Evolutionary conservation across 2,888 invertebrate genomes (phyloP), one percentile per base, ranked within the genome.

Genomic region (Nebria brevicollis): DNA sequence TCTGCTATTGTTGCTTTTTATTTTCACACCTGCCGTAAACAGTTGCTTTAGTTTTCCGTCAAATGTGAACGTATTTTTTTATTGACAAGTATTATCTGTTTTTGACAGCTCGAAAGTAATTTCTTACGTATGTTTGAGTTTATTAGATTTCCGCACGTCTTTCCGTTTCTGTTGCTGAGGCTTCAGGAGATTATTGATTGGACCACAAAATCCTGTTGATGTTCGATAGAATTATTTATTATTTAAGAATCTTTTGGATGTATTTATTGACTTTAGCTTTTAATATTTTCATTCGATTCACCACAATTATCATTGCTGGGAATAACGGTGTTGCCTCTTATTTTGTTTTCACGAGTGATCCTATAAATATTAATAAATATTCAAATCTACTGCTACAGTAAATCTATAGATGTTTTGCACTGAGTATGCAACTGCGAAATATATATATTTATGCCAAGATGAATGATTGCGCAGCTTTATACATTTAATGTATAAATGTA

Each of bases 81-180:
- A 78, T 78, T 78, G 78, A 74, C 78, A 73, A 66, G 13, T 15
- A 78, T 78, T 78, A 73, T 78, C 78, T 78, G 78, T 72, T 73
- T 78, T 73, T 78, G 78, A 78, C 78, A 73, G 78, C n/a, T 64
- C 64, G 13, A 42, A 41, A 26, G 73, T 78, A 78, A 78, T 73
- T 73, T 41, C 4, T 20, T n/a, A 15, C 43, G 41, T n/a, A 73
- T 26, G 11, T 42, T 42, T 72, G 66, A 66, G 65, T 73, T 73
- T 66, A 65, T 78, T 42, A 25, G 73, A 66, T 78, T 78, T 78
- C 26, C 73, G 11, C 72, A 65, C 73, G 72, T 64, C 73, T 72
- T 78, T 78, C 42, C 73, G 65, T 64, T 73, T 78, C 43, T 41
- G 41, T 78, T 66, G 65, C 70, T 66, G 10, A 41, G 15, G 26